These are phyloP conservation scores for Yoshiicerus persimilis DNA, from an alignment of 1,140 invertebrate genomes.

Conservation along the genomic window DNA sequence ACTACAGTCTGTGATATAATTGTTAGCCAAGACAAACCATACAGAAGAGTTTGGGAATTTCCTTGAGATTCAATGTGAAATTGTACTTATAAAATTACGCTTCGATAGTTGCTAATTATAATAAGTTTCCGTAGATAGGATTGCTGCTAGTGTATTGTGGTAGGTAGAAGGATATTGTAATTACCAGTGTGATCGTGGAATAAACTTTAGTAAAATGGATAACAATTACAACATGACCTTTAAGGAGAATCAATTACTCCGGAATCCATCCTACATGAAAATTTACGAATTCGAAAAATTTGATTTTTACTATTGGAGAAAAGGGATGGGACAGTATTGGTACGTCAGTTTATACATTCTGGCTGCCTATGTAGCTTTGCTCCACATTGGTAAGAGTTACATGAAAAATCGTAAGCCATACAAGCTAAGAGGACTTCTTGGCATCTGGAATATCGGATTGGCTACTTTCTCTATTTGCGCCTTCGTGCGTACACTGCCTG, in stretches of 20 bases:
- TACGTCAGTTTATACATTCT: not conserved
- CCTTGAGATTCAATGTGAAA: no score
- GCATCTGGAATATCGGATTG: slow-evolving; percentile 28
- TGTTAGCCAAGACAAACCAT: no score
- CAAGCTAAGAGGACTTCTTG: slow-evolving; percentile 21
- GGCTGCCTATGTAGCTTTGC: not conserved
- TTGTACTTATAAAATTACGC: no score
- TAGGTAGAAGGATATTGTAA: no score
- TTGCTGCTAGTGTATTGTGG: no score
- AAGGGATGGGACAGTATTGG: slow-evolving; percentile 16
- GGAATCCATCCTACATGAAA: not conserved
- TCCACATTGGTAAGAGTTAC: not conserved
- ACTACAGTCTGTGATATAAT: no score
- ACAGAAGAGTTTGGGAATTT: no score
- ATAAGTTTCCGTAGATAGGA: no score
- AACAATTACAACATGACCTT: not conserved
- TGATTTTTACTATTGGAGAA: not conserved
- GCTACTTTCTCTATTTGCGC: slow-evolving; percentile 23
- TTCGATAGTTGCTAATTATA: no score
- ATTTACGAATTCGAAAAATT: slow-evolving; percentile 13
- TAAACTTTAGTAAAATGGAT: not conserved
- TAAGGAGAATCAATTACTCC: not conserved
- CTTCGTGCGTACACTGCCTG: slow-evolving; percentile 18
- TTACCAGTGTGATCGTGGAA: no score
- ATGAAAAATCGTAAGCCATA: slow-evolving; percentile 30